Conservation (phyloP, 2,113 vertebrate genomes). For the Semicossyphus pulcher region DNA sequence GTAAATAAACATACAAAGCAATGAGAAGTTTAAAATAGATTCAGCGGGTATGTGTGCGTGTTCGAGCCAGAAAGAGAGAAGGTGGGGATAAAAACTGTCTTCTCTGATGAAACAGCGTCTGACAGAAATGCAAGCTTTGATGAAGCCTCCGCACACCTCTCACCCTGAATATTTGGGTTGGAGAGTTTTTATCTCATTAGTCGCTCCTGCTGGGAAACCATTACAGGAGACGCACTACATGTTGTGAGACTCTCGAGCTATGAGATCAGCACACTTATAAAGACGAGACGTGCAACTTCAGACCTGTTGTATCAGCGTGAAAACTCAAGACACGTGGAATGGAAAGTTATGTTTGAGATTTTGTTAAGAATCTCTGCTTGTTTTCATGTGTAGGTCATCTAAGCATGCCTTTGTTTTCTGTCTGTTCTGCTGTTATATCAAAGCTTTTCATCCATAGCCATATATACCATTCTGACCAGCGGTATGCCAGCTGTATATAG, state of each 20-base stretch:
- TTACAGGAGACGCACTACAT: not conserved
- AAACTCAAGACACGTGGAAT: too few relatives aligned
- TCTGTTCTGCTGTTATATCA: too few relatives aligned
- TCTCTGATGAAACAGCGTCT: conserved; percentile 23
- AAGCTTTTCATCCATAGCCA: too few relatives aligned
- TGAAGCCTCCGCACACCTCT: conserved; percentile 6
- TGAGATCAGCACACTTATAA: conserved; percentile 18
- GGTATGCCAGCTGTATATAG: too few relatives aligned
- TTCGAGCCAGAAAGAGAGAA: not conserved
- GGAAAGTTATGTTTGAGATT: too few relatives aligned
- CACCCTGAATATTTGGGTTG: conserved; percentile 7
- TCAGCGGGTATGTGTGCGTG: not conserved
- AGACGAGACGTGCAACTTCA: conserved; percentile 6
- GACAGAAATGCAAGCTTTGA: conserved; percentile 14
- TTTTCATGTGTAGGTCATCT: too few relatives aligned
- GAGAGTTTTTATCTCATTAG: conserved; percentile 33
- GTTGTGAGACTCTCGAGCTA: conserved; percentile 7
- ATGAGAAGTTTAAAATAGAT: not conserved
- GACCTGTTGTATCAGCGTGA: conserved; percentile 8
- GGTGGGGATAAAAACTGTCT: not conserved
- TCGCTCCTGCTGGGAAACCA: conserved; percentile 21
- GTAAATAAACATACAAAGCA: conserved; percentile 5
- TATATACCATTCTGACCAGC: too few relatives aligned
- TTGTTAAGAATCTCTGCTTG: too few relatives aligned
- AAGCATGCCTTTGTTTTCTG: too few relatives aligned